Conservation (phyloP, 2,113 vertebrate genomes). For the Peucedramus taeniatus region DNA sequence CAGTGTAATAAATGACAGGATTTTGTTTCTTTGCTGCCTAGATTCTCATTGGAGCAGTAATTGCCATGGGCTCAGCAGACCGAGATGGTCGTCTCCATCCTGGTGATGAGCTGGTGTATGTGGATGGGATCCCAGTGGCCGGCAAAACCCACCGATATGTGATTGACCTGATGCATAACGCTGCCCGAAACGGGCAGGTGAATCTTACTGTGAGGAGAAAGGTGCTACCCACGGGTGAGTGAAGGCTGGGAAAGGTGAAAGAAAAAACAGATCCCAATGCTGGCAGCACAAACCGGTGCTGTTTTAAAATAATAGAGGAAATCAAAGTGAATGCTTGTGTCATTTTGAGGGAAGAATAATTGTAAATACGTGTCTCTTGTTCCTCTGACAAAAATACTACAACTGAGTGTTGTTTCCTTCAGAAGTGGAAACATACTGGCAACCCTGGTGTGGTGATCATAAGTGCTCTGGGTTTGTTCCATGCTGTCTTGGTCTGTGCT, state of each 20-base stretch:
- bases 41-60: slow-evolving; percentile 96
- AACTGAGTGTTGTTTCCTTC: background rate
- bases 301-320: background rate
- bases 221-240: slow-evolving; percentile 81
- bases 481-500: slow-evolving; percentile 14
- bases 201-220: slow-evolving; percentile 93
- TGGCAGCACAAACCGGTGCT: background rate
- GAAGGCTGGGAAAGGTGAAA: background rate
- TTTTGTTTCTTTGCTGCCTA: slow-evolving; percentile 55
- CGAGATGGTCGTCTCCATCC: slow-evolving; percentile 92
- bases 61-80: slow-evolving; percentile 96
- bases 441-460: background rate
- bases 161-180: slow-evolving; percentile 96
- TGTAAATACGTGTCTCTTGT: background rate
- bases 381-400: background rate
- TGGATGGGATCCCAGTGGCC: slow-evolving; percentile 91
- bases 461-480: slow-evolving; percentile 10
- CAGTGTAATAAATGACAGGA: background rate
- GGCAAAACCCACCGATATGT: slow-evolving; percentile 97
- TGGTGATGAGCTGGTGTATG: slow-evolving; percentile 92
- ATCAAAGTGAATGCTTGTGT: background rate
- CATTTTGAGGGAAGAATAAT: background rate
- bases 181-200: slow-evolving; percentile 92
- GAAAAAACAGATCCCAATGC: background rate
- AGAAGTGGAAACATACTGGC: background rate